These are phyloP conservation scores for Drosophila silvestris DNA, from an alignment of 2,888 invertebrate genomes.

Conservation along the genomic window DNA sequence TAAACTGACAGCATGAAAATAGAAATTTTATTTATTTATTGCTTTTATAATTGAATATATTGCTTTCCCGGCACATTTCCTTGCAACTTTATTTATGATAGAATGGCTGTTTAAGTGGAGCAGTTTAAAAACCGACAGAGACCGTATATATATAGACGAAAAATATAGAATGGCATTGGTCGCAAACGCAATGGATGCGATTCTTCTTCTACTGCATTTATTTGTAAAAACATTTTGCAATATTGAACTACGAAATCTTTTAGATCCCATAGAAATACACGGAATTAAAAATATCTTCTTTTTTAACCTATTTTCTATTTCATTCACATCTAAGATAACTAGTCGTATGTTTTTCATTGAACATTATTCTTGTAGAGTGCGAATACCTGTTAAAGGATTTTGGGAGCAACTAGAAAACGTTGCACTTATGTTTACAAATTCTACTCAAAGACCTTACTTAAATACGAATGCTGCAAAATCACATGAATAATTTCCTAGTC, in stretches of 20 bases:
- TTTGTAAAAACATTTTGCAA: background rate
- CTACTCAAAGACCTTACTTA: background rate
- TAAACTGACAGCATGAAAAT: slow-evolving; percentile 18
- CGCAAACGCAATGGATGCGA: background rate
- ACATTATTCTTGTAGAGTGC: background rate
- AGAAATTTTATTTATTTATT: background rate
- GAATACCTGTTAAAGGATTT: background rate
- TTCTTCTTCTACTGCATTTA: background rate
- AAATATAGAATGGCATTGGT: background rate
- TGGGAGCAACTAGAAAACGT: background rate
- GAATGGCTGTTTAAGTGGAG: no score
- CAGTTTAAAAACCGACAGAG: background rate
- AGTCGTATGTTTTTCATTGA: background rate
- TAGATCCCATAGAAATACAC: background rate
- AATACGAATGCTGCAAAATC: background rate
- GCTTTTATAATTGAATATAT: slow-evolving; percentile 1
- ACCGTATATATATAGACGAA: background rate
- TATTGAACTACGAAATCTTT: background rate
- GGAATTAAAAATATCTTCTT: background rate
- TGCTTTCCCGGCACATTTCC: background rate
- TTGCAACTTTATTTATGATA: background rate
- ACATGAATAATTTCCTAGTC: slow-evolving; percentile 7
- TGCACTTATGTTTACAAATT: background rate
- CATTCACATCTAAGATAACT: background rate
- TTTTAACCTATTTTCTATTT: background rate